Conservation (phyloP, 30 jellyfish, hydroid and myxozoan genomes). For the Aurelia sp. region DNA sequence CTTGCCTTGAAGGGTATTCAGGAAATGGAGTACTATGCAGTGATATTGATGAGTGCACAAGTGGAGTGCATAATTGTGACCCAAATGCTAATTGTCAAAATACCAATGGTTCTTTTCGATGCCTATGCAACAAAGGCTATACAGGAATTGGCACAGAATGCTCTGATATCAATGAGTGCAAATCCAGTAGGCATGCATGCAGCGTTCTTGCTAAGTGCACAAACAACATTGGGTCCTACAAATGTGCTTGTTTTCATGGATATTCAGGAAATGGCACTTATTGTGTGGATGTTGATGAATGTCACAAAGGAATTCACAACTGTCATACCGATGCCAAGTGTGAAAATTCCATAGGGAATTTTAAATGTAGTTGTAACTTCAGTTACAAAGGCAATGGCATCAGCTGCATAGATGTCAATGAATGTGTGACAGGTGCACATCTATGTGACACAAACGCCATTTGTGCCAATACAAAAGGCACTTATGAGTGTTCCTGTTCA, state of each 20-base stretch:
- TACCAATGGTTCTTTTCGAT: conserved; percentile 5
- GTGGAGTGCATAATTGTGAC: not conserved
- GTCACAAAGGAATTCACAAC: conserved; percentile 4
- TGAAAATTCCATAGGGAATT: conserved; percentile 34
- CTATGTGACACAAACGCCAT: conserved; percentile 34
- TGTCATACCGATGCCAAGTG: no score
- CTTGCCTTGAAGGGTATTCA: conserved; percentile 48
- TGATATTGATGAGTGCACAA: conserved; percentile 27
- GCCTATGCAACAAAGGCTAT: not conserved
- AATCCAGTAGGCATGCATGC: conserved; percentile 11
- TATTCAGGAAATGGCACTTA: conserved; percentile 55
- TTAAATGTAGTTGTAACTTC: conserved; percentile 24
- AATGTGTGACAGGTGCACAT: conserved; percentile 37
- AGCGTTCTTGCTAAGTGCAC: conserved; percentile 55
- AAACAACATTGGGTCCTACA: conserved; percentile 59
- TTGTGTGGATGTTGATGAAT: conserved; percentile 63
- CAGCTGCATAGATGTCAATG: conserved; percentile 44
- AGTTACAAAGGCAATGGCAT: conserved; percentile 69
- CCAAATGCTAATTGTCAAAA: conserved; percentile 10
- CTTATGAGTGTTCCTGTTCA: conserved; percentile 63
- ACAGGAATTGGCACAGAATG: no score
- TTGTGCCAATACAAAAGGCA: conserved; percentile 51
- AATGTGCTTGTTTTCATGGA: conserved; percentile 61
- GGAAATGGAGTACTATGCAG: conserved; percentile 46
- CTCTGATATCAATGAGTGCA: conserved; percentile 58